These are phyloP conservation scores for Cosmorhoe ocellata DNA, from an alignment of 2,888 invertebrate species.

Conservation along the genomic window DNA sequence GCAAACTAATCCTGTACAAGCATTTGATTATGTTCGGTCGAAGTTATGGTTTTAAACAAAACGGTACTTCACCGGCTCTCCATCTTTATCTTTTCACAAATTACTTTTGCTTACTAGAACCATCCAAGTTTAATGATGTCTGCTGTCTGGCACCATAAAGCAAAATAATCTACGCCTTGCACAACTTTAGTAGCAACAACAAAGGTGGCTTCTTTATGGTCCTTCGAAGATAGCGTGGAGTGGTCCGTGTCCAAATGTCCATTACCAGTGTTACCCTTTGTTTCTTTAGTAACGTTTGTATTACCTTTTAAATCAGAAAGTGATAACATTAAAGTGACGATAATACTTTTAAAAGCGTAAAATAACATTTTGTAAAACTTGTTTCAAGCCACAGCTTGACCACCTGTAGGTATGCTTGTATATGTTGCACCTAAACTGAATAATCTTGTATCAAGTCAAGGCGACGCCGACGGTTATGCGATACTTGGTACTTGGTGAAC, in stretches of 20 bases:
- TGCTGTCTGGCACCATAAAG: constrained; percentile 26
- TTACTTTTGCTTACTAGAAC: constrained; percentile 24
- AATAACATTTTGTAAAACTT: background rate
- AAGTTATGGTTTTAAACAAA: background rate
- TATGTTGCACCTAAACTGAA: background rate
- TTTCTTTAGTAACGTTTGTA: constrained; percentile 41
- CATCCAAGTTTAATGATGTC: constrained; percentile 17
- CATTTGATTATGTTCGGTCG: background rate
- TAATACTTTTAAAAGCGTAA: background rate
- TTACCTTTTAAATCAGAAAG: constrained; percentile 12
- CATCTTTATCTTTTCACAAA: constrained; percentile 2
- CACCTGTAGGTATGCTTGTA: too few species aligned
- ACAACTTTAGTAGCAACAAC: constrained; percentile 63
- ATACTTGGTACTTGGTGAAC: too few species aligned
- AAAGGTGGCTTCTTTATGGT: constrained; percentile 72
- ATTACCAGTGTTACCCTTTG: constrained; percentile 70
- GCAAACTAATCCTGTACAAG: background rate
- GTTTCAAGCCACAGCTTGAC: constrained; percentile 21
- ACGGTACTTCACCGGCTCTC: background rate
- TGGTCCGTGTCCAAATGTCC: constrained; percentile 62
- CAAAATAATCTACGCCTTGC: constrained; percentile 46
- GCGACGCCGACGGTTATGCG: constrained; percentile 17
- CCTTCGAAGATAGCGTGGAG: constrained; percentile 60
- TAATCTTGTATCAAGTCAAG: constrained; percentile 27
- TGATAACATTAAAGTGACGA: constrained; percentile 14